Percentiles rank a stretch among this genome's conserved stretches.
Evolutionary conservation across 2,113 vertebrate species (phyloP).

Genomic region (Drymodes brunneopygia): DNA sequence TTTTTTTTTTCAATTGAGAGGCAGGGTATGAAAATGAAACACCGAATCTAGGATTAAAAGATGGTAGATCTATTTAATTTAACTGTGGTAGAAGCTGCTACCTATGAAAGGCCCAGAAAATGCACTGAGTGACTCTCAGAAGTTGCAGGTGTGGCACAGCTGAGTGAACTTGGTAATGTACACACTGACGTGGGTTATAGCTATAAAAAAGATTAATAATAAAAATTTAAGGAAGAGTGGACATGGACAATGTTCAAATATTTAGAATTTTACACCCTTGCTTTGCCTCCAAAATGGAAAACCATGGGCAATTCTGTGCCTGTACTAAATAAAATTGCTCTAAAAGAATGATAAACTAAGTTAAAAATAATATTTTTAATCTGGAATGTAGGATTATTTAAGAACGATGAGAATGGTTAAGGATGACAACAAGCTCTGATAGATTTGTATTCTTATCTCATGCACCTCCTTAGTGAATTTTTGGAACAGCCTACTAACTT

Average conservation of each 20-base stretch:
- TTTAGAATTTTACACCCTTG: neutral
- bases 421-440: neutral
- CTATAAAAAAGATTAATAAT: neutral
- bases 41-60: neutral
- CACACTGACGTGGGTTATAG: neutral
- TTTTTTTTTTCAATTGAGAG: neutral
- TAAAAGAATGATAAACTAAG: neutral
- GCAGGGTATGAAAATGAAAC: neutral
- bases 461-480: neutral
- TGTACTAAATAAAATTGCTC: neutral
- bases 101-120: neutral
- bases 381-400: neutral
- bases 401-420: neutral
- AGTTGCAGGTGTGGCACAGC: neutral
- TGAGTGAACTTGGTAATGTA: neutral
- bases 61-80: neutral
- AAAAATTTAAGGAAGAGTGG: neutral
- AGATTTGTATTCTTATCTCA: neutral
- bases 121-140: neutral
- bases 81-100: neutral
- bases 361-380: neutral
- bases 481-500: neutral
- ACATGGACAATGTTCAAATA: neutral
- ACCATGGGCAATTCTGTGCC: accelerated
- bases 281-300: neutral